Conservation (phyloP, 2,888 invertebrate species). For the Plagiodera versicolora region DNA sequence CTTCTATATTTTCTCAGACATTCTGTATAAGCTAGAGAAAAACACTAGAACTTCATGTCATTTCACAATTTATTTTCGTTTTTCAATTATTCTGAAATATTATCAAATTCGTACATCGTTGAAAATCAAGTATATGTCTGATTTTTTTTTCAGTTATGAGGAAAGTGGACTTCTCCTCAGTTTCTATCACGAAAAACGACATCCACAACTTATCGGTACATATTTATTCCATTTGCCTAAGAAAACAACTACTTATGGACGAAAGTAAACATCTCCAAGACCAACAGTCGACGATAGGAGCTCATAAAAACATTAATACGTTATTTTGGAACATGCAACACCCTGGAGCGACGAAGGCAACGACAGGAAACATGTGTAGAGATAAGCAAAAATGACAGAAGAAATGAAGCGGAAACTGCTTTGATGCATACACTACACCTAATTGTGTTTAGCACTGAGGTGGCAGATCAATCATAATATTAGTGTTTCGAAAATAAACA, state of each 20-base stretch:
- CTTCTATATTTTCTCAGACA: too few relatives aligned
- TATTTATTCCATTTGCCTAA: background rate
- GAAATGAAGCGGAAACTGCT: slow-evolving; percentile 45
- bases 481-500: slow-evolving; percentile 10
- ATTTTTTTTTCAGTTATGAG: too few relatives aligned
- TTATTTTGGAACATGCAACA: slow-evolving; percentile 28
- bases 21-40: too few relatives aligned
- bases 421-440: slow-evolving; percentile 38
- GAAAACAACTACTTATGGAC: background rate
- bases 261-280: background rate
- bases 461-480: slow-evolving; percentile 40
- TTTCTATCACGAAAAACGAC: background rate
- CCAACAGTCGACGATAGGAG: background rate
- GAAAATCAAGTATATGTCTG: too few relatives aligned
- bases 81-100: too few relatives aligned
- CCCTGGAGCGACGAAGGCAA: slow-evolving; percentile 36
- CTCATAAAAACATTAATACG: slow-evolving; percentile 17
- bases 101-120: too few relatives aligned
- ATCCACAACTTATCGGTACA: background rate
- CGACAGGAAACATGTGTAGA: slow-evolving; percentile 49
- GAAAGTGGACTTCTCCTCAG: too few relatives aligned
- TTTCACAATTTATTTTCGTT: too few relatives aligned
- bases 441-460: slow-evolving; percentile 35
- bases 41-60: too few relatives aligned
- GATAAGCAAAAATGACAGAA: slow-evolving; percentile 46